phyloP scores from a whole-genome alignment of 2,888 invertebrate genomes.

The Neria commutata region DNA sequence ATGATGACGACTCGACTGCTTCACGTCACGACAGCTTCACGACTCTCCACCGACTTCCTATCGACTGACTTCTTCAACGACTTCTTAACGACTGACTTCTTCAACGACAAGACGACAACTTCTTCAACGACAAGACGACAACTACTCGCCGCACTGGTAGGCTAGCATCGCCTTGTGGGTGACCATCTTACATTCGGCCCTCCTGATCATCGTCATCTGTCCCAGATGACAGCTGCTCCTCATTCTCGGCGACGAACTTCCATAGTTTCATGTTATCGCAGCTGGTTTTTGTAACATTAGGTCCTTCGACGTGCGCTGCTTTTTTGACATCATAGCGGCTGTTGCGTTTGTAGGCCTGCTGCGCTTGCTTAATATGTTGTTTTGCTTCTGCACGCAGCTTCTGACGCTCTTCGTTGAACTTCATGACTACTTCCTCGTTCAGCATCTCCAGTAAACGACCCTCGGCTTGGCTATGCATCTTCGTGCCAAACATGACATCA shows the following conservation, averaged over 20 bases:
- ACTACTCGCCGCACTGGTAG: too few relatives aligned
- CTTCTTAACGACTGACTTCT: too few relatives aligned
- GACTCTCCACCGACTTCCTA: too few relatives aligned
- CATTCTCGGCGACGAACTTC: background rate
- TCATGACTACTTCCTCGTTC: background rate
- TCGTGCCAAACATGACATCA: slow-evolving; percentile 18
- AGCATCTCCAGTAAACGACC: background rate
- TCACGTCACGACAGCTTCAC: too few relatives aligned
- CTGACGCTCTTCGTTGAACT: slow-evolving; percentile 4
- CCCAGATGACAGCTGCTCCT: background rate
- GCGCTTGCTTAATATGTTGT: too few relatives aligned
- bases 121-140: too few relatives aligned
- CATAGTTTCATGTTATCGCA: background rate
- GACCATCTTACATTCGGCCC: background rate
- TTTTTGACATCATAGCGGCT: slow-evolving; percentile 9
- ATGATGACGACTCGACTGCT: too few relatives aligned
- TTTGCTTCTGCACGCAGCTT: background rate
- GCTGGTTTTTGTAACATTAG: slow-evolving; percentile 1
- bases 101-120: too few relatives aligned
- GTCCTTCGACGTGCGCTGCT: slow-evolving; percentile 9
- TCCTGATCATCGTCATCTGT: background rate
- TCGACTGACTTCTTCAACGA: too few relatives aligned
- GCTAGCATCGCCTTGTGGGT: too few relatives aligned
- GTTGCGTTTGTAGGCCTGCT: too few relatives aligned
- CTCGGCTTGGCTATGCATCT: slow-evolving; percentile 6